These are phyloP conservation scores for Brachypterus glaber DNA, from an alignment of 2,888 invertebrate genomes.

Conservation along the genomic window DNA sequence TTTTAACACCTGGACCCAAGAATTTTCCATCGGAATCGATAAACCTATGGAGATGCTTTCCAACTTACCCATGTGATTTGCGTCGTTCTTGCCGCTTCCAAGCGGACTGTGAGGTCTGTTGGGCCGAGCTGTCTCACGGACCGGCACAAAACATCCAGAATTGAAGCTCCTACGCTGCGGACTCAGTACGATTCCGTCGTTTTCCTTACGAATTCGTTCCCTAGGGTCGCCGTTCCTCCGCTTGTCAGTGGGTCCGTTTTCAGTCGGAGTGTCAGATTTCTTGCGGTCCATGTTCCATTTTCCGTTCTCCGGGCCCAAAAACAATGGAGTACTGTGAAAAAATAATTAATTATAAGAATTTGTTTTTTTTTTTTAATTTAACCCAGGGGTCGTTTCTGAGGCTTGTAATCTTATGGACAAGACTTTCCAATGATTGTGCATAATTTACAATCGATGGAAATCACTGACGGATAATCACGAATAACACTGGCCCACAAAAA, in stretches of 20 bases:
- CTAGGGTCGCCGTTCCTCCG: conserved; percentile 60
- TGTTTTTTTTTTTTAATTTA: background rate
- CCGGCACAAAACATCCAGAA: conserved; percentile 73
- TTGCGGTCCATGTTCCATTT: conserved; percentile 47
- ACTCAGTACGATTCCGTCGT: conserved; percentile 74
- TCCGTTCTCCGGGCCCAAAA: conserved; percentile 28
- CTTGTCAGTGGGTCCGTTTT: too few relatives aligned
- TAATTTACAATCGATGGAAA: too few relatives aligned
- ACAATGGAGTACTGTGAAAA: conserved; percentile 22
- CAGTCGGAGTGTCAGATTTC: conserved; percentile 52
- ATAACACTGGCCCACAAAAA: too few relatives aligned
- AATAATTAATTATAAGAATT: conserved; percentile 5
- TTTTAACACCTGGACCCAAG: too few relatives aligned
- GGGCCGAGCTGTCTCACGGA: conserved; percentile 33
- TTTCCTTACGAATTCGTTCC: conserved; percentile 71
- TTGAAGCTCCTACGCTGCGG: conserved; percentile 81
- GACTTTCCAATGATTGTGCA: too few relatives aligned
- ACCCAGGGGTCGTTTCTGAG: too few relatives aligned
- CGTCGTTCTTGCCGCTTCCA: conserved; percentile 18
- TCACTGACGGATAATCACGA: too few relatives aligned
- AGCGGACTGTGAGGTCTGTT: conserved; percentile 30
- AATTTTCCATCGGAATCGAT: too few relatives aligned
- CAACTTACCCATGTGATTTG: conserved; percentile 1
- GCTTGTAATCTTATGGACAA: too few relatives aligned
- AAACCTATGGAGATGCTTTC: too few relatives aligned